Evolutionary conservation across 2,888 invertebrate genomes (phyloP), one percentile per base, ranked within the genome.

Genomic region (Biston betularia): DNA sequence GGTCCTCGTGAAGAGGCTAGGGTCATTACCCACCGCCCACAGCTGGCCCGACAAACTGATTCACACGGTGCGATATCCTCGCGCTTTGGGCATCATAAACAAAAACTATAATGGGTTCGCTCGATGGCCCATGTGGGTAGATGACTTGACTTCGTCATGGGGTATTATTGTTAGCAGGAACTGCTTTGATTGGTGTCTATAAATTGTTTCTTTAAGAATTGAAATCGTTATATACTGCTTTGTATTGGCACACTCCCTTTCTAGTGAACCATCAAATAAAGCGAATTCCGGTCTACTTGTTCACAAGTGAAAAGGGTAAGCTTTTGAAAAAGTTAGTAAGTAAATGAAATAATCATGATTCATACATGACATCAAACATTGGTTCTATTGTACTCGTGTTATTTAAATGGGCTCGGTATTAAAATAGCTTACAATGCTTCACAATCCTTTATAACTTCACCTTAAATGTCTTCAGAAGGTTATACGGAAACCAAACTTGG

Each of bases 41-140:
- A 64, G 63, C 62, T 45, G 12, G 24, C n/a, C 55, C 59, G 45
- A 34, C 77, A 40, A 61, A 72, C 78, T 83, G 82, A 86, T 79
- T 85, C 86, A 86, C 74, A 67, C 75, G 70, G 80, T 74, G 78
- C 78, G 72, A 73, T 83, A 80, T 78, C 76, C 81, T 74, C 78
- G 59, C 77, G 61, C 74, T 72, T 71, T 67, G 65, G 69, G 71
- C 57, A 77, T 79, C 76, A 79, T 76, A 79, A 80, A 83, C 78
- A 79, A 79, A 79, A 79, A 76, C 72, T 74, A 65, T 75, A 63
- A 70, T 74, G 68, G 73, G 69, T 71, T 65, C 62, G 61, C 54
- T 71, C 66, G 59, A 71, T 57, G 59, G 65, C 68, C 65, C 67
- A 78, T 68, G 83, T 83, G 80, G 83, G 84, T 68, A 65, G 79